These are phyloP conservation scores for Ophonus ardosiacus DNA, from an alignment of 2,888 invertebrate genomes.

Conservation along the genomic window DNA sequence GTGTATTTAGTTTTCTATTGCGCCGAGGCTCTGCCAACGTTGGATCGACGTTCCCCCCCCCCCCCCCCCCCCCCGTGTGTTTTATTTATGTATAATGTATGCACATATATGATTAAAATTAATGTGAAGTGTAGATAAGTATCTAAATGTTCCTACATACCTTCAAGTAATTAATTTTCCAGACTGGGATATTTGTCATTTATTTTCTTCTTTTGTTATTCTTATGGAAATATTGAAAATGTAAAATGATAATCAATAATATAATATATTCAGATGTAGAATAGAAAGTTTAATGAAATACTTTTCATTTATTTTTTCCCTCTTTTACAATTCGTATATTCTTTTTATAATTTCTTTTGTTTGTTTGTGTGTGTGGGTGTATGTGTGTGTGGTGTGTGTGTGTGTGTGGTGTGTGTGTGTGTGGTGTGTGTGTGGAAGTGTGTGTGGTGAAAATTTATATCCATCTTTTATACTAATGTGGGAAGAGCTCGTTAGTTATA, in stretches of 20 bases:
- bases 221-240: constrained; percentile 17
- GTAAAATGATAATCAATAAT: constrained; percentile 4
- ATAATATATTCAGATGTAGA: background rate
- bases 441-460: no score
- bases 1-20: constrained; percentile 30
- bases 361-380: no score
- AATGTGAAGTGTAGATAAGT: constrained; percentile 49
- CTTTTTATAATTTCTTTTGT: no score
- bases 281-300: no score
- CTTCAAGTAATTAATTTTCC: constrained; percentile 54
- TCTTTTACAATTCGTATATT: no score
- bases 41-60: constrained; percentile 2
- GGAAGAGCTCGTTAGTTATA: no score
- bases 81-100: constrained; percentile 48
- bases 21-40: constrained; percentile 2
- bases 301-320: no score
- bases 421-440: no score
- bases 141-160: constrained; percentile 53
- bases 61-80: background rate
- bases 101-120: constrained; percentile 56
- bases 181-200: constrained; percentile 38
- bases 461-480: no score
- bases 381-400: no score
- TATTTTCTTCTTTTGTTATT: background rate
- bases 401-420: no score